Evolutionary conservation across 2,797 vertebrate genomes (phyloP).

Genomic region (Pantherophis alleghaniensis): DNA sequence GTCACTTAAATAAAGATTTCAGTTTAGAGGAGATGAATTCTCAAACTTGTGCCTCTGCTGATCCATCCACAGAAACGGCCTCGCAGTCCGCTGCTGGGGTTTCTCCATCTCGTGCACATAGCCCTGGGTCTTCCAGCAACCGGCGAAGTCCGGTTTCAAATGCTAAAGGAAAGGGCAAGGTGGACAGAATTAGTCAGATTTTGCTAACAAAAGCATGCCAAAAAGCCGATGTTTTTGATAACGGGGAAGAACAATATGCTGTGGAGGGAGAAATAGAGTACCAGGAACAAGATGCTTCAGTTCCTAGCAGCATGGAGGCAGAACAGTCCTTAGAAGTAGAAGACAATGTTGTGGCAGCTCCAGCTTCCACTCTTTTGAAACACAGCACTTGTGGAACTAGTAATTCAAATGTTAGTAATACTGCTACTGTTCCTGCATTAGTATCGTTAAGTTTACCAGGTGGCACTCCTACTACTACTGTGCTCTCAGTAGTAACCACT

Average conservation of each 20-base stretch:
- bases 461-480: constrained; percentile 54
- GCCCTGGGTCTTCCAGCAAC: constrained; percentile 77
- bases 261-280: constrained; percentile 72
- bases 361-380: constrained; percentile 63
- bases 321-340: constrained; percentile 68
- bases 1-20: constrained; percentile 76
- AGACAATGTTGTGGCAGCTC: constrained; percentile 61
- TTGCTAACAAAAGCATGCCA: constrained; percentile 75
- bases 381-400: constrained; percentile 66
- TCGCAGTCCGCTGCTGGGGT: constrained; percentile 72
- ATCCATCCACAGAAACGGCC: constrained; percentile 71
- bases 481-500: constrained; percentile 43
- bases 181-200: constrained; percentile 78
- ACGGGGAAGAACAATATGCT: constrained; percentile 73
- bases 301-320: constrained; percentile 59
- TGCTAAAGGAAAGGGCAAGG: constrained; percentile 81
- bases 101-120: constrained; percentile 81
- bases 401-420: constrained; percentile 5
- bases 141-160: constrained; percentile 84
- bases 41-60: constrained; percentile 49
- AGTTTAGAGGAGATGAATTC: constrained; percentile 68
- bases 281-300: constrained; percentile 61
- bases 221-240: constrained; percentile 76
- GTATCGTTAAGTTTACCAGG: constrained; percentile 55
- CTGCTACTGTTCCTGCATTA: constrained; percentile 49